A percentile compares a stretch with the other conserved stretches of the same genome.
Evolutionary conservation across 2,888 invertebrate species (phyloP).

Genomic region (Horisme vitalbata): DNA sequence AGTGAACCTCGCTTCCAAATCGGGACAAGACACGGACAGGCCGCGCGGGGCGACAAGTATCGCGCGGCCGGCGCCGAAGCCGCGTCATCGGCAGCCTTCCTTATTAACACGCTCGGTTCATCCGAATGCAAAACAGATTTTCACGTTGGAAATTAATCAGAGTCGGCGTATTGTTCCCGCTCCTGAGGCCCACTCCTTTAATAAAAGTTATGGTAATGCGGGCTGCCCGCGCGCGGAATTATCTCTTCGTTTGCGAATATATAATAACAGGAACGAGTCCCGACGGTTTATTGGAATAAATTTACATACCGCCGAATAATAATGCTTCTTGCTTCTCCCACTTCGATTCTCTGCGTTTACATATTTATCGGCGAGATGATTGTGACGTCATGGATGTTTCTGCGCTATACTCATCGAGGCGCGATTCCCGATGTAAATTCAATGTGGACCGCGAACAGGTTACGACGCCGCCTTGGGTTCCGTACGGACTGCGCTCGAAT

Average conservation of each 20-base stretch:
- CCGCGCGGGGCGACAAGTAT: neutral
- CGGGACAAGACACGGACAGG: constrained; percentile 1
- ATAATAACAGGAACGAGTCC: constrained; percentile 75
- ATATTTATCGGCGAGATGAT: constrained; percentile 75
- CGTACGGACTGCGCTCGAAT: constrained; percentile 32
- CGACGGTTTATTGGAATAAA: constrained; percentile 81
- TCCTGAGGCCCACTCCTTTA: constrained; percentile 71
- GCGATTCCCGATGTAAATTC: constrained; percentile 40
- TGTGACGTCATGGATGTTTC: constrained; percentile 44
- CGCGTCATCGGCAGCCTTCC: constrained; percentile 44
- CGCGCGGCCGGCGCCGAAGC: constrained; percentile 14
- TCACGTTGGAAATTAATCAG: constrained; percentile 77
- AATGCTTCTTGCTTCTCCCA: constrained; percentile 58
- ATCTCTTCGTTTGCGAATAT: constrained; percentile 82
- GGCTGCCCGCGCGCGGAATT: constrained; percentile 73
- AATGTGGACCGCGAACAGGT: constrained; percentile 22
- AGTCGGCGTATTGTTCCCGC: constrained; percentile 70
- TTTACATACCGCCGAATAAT: constrained; percentile 77
- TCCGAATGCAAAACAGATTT: constrained; percentile 76
- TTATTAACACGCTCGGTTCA: constrained; percentile 53
- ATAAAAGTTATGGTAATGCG: constrained; percentile 81
- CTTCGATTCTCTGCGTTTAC: constrained; percentile 75
- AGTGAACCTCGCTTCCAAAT: constrained; percentile 7
- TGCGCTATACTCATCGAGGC: constrained; percentile 15
- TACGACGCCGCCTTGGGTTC: constrained; percentile 11